phyloP scores from a whole-genome alignment of 2,113 vertebrate genomes.

The Hydropotes inermis region DNA sequence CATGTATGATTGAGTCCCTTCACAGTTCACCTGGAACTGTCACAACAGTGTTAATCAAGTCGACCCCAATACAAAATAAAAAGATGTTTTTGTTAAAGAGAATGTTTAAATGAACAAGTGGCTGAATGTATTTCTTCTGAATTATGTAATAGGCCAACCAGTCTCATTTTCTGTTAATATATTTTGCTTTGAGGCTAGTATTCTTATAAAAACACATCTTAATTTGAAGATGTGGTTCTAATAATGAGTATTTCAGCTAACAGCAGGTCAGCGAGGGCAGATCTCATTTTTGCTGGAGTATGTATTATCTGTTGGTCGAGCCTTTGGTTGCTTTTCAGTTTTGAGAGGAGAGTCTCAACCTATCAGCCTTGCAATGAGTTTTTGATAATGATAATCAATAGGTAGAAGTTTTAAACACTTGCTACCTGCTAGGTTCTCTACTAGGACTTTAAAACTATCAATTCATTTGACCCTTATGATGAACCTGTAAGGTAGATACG shows the following conservation, averaged over 20 bases:
- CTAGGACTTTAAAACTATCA: not conserved
- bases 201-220: constrained; percentile 14
- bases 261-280: not conserved
- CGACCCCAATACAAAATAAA: not conserved
- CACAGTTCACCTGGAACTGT: not conserved
- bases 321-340: not conserved
- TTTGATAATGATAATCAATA: not conserved
- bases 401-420: not conserved
- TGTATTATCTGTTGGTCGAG: not conserved
- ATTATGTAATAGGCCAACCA: constrained; percentile 5
- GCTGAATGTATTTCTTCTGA: not conserved
- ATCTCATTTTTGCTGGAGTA: not conserved
- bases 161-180: not conserved
- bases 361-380: not conserved
- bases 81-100: not conserved
- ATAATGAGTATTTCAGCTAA: not conserved
- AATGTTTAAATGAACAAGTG: not conserved
- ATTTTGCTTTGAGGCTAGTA: not conserved
- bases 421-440: not conserved
- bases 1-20: not conserved
- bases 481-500: not conserved
- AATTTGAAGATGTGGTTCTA: not conserved
- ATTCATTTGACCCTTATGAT: not conserved
- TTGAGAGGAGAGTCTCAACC: not conserved
- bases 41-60: not conserved